These are phyloP conservation scores for Anniella stebbinsi DNA, from an alignment of 2,797 vertebrate genomes.

Conservation along the genomic window DNA sequence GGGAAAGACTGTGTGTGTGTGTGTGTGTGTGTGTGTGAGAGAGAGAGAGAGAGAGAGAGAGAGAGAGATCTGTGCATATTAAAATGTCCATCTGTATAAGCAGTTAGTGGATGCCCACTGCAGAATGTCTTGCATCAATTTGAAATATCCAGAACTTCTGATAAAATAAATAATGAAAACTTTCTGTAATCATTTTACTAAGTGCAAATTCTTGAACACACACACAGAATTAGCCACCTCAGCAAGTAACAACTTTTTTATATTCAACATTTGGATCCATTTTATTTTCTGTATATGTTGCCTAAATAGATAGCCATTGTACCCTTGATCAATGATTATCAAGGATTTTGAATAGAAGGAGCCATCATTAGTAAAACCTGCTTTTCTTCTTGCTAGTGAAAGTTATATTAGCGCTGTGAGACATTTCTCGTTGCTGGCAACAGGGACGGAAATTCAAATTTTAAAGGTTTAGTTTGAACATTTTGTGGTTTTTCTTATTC, in stretches of 20 bases:
- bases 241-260: neutral
- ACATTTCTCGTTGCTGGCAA: slow-evolving; percentile 65
- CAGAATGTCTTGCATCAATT: neutral
- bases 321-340: neutral
- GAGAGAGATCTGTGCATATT: neutral
- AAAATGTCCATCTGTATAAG: neutral
- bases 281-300: neutral
- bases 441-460: slow-evolving; percentile 71
- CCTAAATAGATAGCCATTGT: neutral
- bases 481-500: slow-evolving; percentile 66
- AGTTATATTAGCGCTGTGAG: slow-evolving; percentile 62
- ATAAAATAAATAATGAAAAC: neutral
- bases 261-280: neutral
- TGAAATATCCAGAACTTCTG: neutral
- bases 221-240: neutral
- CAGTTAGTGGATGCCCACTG: neutral
- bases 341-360: slow-evolving; percentile 3
- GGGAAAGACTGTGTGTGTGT: neutral
- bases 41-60: too few relatives aligned
- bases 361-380: slow-evolving; percentile 17
- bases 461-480: slow-evolving; percentile 73
- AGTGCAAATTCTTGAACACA: neutral
- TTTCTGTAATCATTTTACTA: neutral
- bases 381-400: slow-evolving; percentile 44
- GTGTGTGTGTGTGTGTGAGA: neutral